Base-by-base conservation (phyloP, 2,888 invertebrate genomes). In the Odontothrips loti region DNA sequence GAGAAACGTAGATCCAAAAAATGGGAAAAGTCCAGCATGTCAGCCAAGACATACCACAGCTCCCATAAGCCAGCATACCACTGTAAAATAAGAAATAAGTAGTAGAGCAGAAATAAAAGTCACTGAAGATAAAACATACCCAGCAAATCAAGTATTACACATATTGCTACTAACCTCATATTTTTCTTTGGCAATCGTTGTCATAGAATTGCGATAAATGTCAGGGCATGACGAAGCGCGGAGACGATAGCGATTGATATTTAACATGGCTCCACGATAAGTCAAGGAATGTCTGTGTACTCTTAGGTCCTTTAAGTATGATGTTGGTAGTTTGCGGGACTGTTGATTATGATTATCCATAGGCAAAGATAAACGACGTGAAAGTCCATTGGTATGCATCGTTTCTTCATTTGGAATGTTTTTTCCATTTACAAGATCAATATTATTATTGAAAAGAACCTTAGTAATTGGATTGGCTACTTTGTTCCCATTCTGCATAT, bases 171-270 rank as follows among this genome's bases (percentile, higher is more conserved):
- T 82, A 82, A 87, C 87, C 85, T 87, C 86, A 79, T 91, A 91
- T 87, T 93, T 93, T 85, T 94, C 94, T 86, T 93, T 93, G n/a
- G 94, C 93, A 84, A 94, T 94, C 83, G 94, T 94, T 0, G 94
- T 93, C 93, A 95, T 94, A 0, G 94, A 94, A 87, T 95, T 95
- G 84, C 94, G 90, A 86, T 94, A 95, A 86, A 97, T 95, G 87
- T 97, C 96, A 0, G 97, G 96, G 86, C 96, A 96, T 82, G 96
- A 96, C 17, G 94, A 95, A 0, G 96, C 95, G 83, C 95, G 89
- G 80, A 95, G 89, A 79, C 94, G 89, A 87, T 95, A 95, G 80
- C 94, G 89, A 85, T 92, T 94, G 85, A 95, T 94, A 86, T 95
- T 95, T 82, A 95, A 88, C 94, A 95, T 95, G 0, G 95, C 95